These are phyloP conservation scores for Sthenelais limicola DNA, from an alignment of 2,888 invertebrate species.

Conservation along the genomic window DNA sequence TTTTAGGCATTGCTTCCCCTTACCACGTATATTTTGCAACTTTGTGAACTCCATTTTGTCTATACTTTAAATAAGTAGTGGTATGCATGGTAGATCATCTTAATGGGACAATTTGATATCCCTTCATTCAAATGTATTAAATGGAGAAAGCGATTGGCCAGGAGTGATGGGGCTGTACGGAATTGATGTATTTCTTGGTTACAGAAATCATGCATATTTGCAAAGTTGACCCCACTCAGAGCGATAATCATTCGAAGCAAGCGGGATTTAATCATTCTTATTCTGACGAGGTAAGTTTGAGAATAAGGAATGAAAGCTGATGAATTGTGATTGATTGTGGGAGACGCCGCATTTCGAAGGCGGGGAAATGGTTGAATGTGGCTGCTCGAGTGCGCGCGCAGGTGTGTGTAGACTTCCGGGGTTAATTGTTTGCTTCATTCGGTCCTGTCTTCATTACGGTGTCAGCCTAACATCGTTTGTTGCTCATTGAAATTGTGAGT, in stretches of 20 bases:
- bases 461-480: not conserved
- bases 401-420: slow-evolving; percentile 33
- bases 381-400: slow-evolving; percentile 30
- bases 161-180: no score
- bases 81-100: no score
- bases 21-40: no score
- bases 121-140: no score
- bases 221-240: no score
- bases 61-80: no score
- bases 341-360: slow-evolving; percentile 13
- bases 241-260: no score
- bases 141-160: not conserved
- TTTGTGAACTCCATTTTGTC: no score
- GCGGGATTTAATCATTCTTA: slow-evolving; percentile 32
- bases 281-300: not conserved
- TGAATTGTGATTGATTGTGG: slow-evolving; percentile 25
- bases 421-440: slow-evolving; percentile 38
- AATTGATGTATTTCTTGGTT: no score
- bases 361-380: slow-evolving; percentile 9
- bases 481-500: not conserved
- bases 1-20: no score
- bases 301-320: slow-evolving; percentile 2
- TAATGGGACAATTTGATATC: no score
- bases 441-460: slow-evolving; percentile 28
- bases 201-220: no score